A percentile compares a stretch with the other conserved stretches of the same genome.
Evolutionary conservation across 2,888 invertebrate species (phyloP).

Genomic region (Phengaris arion): DNA sequence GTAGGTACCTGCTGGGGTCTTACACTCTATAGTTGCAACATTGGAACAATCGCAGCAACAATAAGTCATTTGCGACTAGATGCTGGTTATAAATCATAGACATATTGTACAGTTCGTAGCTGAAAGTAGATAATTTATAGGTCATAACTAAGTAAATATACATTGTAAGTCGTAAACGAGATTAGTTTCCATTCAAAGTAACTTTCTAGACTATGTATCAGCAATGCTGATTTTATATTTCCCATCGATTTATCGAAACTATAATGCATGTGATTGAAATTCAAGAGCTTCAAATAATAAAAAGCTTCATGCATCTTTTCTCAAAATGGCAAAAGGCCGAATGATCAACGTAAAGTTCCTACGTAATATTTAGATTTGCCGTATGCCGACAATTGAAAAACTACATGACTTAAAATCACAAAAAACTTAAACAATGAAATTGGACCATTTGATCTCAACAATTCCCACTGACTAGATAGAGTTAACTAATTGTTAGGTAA

Average conservation of each 20-base stretch:
- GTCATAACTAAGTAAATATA: slow-evolving; percentile 55
- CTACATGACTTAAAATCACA: neutral
- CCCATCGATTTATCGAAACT: slow-evolving; percentile 4
- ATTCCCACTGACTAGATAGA: neutral
- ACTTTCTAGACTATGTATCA: slow-evolving; percentile 57
- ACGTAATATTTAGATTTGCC: too few relatives aligned
- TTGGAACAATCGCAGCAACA: slow-evolving; percentile 18
- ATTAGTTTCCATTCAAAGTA: slow-evolving; percentile 68
- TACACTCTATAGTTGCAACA: slow-evolving; percentile 22
- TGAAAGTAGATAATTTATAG: slow-evolving; percentile 60
- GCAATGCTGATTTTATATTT: slow-evolving; percentile 16
- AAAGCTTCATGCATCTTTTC: neutral
- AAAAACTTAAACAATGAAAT: slow-evolving; percentile 1
- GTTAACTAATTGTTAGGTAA: neutral
- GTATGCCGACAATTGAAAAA: too few relatives aligned
- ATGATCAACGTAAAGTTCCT: neutral
- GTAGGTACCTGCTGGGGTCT: neutral
- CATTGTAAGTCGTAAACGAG: slow-evolving; percentile 60
- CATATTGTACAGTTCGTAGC: slow-evolving; percentile 38
- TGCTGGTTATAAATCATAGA: slow-evolving; percentile 21
- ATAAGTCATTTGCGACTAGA: slow-evolving; percentile 21
- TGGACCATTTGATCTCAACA: neutral
- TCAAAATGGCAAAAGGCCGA: neutral
- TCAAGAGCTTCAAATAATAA: slow-evolving; percentile 5
- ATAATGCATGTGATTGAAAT: slow-evolving; percentile 14